Base-by-base conservation (phyloP, 2,797 vertebrate species). In the Paratrypauchen microcephalus region DNA sequence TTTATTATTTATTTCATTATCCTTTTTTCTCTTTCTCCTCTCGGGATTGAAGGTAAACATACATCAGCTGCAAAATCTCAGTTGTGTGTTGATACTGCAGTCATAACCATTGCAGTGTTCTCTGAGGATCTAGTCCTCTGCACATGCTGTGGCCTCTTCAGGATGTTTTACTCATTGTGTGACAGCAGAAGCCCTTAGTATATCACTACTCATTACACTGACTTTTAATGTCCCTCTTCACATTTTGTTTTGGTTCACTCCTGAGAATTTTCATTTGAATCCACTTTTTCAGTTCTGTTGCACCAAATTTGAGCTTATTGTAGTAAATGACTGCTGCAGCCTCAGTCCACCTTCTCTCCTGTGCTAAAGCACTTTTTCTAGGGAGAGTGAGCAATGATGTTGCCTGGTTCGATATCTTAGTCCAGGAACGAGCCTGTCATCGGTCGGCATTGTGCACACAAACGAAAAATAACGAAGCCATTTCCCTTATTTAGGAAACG, bases 1-100 rank as follows among this genome's bases (percentile, higher is more conserved):
- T 91, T 90, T 90, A 88, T 91, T 91, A 88, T 92, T 91, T 92
- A 91, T 92, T 91, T 90, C 87, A 91, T 91, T 90, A 90, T 90
- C 86, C 62, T 71, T 47, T n/a, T 23, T 32, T 8, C 80, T 73
- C 81, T 71, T 72, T 72, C 79, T 82, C 72, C 87, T 91, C 88
- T 68, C 23, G 83, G 88, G 88, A 91, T 87, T 87, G 83, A 89
- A 92, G 91, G 88, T 91, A 91, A 91, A 91, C 90, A 91, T 91
- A 90, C 91, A 91, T 92, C 87, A 82, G 85, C 81, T 59, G 81
- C 82, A 79, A 83, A 85, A 86, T 89, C 88, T 89, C 84, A 83
- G 87, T 87, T 83, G 86, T 82, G 84, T 90, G 87, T 88, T 89
- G 89, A 86, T 90, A 88, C 84, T 91, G 83, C 87, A 84, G 87